Conservation (phyloP, 2,888 invertebrate species). For the Mesochorus sp. region DNA sequence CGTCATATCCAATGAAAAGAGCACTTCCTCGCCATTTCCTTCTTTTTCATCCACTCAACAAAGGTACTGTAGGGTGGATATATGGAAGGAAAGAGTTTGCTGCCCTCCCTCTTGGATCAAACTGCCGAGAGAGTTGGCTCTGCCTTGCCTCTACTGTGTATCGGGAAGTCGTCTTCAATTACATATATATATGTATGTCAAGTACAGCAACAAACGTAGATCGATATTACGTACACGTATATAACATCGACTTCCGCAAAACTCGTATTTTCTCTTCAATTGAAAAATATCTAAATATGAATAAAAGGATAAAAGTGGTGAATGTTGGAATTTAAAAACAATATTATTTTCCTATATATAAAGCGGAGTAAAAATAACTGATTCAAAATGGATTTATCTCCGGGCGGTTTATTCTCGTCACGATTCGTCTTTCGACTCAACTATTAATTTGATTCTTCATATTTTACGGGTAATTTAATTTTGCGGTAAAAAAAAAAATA, state of each 20-base stretch:
- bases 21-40: conserved; percentile 45
- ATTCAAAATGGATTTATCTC: conserved; percentile 35
- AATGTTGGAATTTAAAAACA: conserved; percentile 40
- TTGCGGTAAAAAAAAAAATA: too few relatives aligned
- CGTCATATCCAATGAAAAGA: conserved; percentile 49
- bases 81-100: not conserved
- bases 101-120: conserved; percentile 6
- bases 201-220: not conserved
- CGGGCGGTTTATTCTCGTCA: conserved; percentile 34
- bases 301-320: not conserved
- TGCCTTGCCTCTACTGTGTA: not conserved
- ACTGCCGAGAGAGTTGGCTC: not conserved
- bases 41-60: conserved; percentile 51
- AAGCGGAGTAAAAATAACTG: conserved; percentile 33
- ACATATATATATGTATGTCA: not conserved
- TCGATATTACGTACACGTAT: not conserved
- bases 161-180: not conserved
- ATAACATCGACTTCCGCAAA: not conserved
- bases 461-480: too few relatives aligned
- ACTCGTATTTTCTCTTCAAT: conserved; percentile 27
- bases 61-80: not conserved
- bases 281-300: conserved; percentile 28
- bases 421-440: conserved; percentile 41
- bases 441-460: conserved; percentile 38
- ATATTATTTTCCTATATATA: conserved; percentile 20